A percentile compares a stretch with the other conserved stretches of the same genome.
Evolutionary conservation across 1,140 invertebrate genomes (phyloP).

Genomic region (Condylostylus longicornis): DNA sequence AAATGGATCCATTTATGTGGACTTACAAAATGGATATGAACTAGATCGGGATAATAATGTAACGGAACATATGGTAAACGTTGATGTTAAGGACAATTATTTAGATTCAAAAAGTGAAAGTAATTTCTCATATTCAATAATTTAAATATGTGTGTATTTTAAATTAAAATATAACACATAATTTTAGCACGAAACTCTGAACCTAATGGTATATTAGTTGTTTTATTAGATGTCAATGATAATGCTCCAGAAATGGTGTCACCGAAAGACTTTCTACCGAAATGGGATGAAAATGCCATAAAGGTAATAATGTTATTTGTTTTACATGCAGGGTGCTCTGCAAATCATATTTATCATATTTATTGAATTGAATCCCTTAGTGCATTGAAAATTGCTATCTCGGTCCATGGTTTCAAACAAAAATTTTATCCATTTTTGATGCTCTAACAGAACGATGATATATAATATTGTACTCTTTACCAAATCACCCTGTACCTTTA

Average conservation of each 20-base stretch:
- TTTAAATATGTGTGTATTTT: slow-evolving; percentile 1
- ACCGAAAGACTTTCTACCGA: slow-evolving; percentile 17
- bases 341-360: slow-evolving; percentile 11
- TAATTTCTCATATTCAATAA: slow-evolving; percentile 1
- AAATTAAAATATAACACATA: background rate
- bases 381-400: too few relatives aligned
- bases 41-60: slow-evolving; percentile 36
- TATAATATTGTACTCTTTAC: too few relatives aligned
- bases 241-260: slow-evolving; percentile 35
- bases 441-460: too few relatives aligned
- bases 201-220: slow-evolving; percentile 27
- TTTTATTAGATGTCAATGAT: slow-evolving; percentile 39
- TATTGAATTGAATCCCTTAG: too few relatives aligned
- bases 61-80: slow-evolving; percentile 30
- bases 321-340: background rate
- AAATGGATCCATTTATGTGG: slow-evolving; percentile 29
- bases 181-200: slow-evolving; percentile 3
- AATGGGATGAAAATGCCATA: slow-evolving; percentile 30
- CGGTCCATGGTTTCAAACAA: too few relatives aligned
- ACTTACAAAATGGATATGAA: slow-evolving; percentile 25
- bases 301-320: slow-evolving; percentile 22
- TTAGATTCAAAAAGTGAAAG: slow-evolving; percentile 32
- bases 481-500: too few relatives aligned
- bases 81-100: slow-evolving; percentile 37
- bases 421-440: too few relatives aligned